Evolutionary conservation across 2,888 invertebrate species (phyloP), one percentile per base, ranked within the genome.

Genomic region (Oscheius sp.): DNA sequence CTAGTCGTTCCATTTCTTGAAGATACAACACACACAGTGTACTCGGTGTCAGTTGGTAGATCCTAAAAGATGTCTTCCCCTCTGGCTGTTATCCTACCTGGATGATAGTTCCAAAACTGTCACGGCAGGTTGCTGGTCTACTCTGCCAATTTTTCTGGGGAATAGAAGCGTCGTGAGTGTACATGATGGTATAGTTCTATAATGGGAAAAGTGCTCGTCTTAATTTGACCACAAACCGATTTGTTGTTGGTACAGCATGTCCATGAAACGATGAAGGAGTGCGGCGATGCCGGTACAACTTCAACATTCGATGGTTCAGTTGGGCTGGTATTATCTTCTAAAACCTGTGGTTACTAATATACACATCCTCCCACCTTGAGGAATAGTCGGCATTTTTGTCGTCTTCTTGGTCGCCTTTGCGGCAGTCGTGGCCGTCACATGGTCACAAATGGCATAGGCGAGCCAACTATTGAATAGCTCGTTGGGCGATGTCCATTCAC

Each of bases 241-340:
- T 82, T 81, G 76, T 82, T 83, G 66, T 86, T 85, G n/a, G 85
- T 85, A 61, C 86, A 86, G 74, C 86, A 85, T 16, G 84, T 86
- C 86, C 86, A 86, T 1, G 84, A 79, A 52, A 86, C 86, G 0
- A 80, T 77, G 29, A 86, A 69, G 7, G 85, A 83, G 5, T 75
- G 77, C 13, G 86, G 84, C 2, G 81, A 81, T 1, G 85, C 63
- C n/a, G 85, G 79, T 12, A 76, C 75, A 35, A 86, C 70, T 56
- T 84, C 81, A n/a, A 86, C 82, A 61, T 86, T 84, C 1, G 85
- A 75, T 1, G 85, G 85, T 58, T 85, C 85, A 18, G 61, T 61
- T n/a, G 43, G 43, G 35, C 61, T 61, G 21, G 25, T 21, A 7
- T 43, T n/a, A 1, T 61, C 45, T 18, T 61, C 61, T 61, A 21